phyloP scores from a whole-genome alignment of 1,140 invertebrate genomes.

The Chionoecetes opilio region DNA sequence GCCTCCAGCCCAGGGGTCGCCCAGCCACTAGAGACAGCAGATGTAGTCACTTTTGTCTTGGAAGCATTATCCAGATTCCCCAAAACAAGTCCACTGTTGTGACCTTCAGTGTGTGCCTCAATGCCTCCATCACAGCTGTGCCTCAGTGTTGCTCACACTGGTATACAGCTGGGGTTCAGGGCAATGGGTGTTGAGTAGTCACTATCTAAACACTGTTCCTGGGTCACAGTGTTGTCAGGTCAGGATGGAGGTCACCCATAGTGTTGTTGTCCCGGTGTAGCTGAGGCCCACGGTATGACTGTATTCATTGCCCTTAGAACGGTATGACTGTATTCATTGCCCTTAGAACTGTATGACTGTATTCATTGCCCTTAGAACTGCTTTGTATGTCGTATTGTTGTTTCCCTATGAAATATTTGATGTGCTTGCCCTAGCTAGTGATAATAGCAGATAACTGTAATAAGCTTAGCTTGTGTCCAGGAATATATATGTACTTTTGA shows the following conservation, averaged over 20 bases:
- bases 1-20: too few relatives aligned
- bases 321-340: too few relatives aligned
- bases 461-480: neutral
- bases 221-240: neutral
- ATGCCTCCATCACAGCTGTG: too few relatives aligned
- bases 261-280: conserved; percentile 35
- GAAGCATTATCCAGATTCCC: too few relatives aligned
- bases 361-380: neutral
- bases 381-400: conserved; percentile 50
- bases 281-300: too few relatives aligned
- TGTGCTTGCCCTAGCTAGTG: conserved; percentile 36
- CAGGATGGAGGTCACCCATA: neutral
- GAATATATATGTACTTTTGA: neutral
- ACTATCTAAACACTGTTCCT: neutral
- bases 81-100: too few relatives aligned
- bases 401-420: conserved; percentile 40
- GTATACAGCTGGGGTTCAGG: neutral
- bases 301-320: too few relatives aligned
- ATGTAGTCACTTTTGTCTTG: too few relatives aligned
- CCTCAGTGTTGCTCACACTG: too few relatives aligned
- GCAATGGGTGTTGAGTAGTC: neutral
- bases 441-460: neutral
- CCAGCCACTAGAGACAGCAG: too few relatives aligned
- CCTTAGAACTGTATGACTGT: too few relatives aligned
- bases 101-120: too few relatives aligned